phyloP scores from a whole-genome alignment of 2,888 invertebrate species.

The Chrysina gloriosa region DNA sequence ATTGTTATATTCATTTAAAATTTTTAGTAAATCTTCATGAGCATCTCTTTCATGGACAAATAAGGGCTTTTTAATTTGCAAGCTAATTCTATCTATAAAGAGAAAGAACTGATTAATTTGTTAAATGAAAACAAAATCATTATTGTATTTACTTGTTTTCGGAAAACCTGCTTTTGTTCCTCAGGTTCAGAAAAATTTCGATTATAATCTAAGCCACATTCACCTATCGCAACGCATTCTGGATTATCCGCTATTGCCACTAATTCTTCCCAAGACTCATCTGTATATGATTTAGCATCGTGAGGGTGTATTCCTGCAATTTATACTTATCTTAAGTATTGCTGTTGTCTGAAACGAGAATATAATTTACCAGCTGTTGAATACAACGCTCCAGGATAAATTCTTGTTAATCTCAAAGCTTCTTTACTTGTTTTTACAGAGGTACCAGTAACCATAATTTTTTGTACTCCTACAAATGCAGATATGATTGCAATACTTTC shows the following conservation, averaged over 20 bases:
- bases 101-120: conserved; percentile 28
- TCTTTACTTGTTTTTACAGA: conserved; percentile 91
- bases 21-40: conserved; percentile 84
- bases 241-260: conserved; percentile 80
- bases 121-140: conserved; percentile 23
- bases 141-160: conserved; percentile 75
- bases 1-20: conserved; percentile 69
- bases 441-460: conserved; percentile 93
- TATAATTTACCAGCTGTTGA: conserved; percentile 83
- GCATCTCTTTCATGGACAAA: conserved; percentile 94
- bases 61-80: conserved; percentile 88
- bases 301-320: conserved; percentile 87
- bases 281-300: conserved; percentile 88
- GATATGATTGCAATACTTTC: background rate
- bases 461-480: conserved; percentile 80
- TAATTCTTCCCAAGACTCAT: conserved; percentile 83
- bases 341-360: background rate
- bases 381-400: conserved; percentile 91
- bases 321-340: background rate
- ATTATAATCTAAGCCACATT: conserved; percentile 94
- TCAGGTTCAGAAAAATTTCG: conserved; percentile 93
- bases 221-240: conserved; percentile 94
- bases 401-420: conserved; percentile 86
- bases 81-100: conserved; percentile 81
- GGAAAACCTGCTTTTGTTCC: conserved; percentile 87